Evolutionary conservation across 2,113 vertebrate genomes (phyloP).

Genomic region (Neogobius melanostomus): DNA sequence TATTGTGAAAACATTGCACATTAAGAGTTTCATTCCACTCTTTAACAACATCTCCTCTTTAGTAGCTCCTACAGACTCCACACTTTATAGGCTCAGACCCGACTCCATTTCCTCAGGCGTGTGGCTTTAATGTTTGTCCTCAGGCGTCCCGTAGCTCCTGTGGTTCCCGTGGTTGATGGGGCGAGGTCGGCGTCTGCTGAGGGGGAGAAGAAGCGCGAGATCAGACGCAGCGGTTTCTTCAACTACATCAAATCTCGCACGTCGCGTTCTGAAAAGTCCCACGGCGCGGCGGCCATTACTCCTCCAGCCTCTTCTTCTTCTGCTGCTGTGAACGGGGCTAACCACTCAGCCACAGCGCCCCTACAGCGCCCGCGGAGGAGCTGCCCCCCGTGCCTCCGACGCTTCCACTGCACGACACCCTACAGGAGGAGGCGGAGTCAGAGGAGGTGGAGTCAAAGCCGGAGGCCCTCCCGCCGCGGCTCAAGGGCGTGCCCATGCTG

Average conservation of each 20-base stretch:
- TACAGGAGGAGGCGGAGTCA: conserved; percentile 32
- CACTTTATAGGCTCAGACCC: no score
- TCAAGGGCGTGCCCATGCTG: conserved; percentile 74
- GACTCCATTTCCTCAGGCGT: no score
- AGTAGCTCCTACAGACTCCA: no score
- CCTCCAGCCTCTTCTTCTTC: conserved; percentile 56
- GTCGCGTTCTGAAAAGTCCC: conserved; percentile 81
- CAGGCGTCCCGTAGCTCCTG: no score
- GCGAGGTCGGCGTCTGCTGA: conserved; percentile 71
- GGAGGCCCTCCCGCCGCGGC: conserved; percentile 60
- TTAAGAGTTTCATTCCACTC: no score
- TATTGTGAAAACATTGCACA: no score
- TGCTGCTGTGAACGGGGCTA: not conserved
- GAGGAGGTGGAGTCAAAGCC: not conserved
- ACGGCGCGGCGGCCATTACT: conserved; percentile 22
- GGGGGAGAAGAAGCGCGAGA: conserved; percentile 85
- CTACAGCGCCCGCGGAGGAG: conserved; percentile 68
- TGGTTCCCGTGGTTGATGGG: no score
- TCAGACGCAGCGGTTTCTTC: conserved; percentile 89
- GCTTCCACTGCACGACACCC: conserved; percentile 15
- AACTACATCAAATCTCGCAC: conserved; percentile 88
- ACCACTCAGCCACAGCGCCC: conserved; percentile 9
- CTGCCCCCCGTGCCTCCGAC: conserved; percentile 59
- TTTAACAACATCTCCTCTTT: no score
- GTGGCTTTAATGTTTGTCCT: no score